Base-by-base conservation (phyloP, 2,113 vertebrate genomes). In the Jacana jacana region DNA sequence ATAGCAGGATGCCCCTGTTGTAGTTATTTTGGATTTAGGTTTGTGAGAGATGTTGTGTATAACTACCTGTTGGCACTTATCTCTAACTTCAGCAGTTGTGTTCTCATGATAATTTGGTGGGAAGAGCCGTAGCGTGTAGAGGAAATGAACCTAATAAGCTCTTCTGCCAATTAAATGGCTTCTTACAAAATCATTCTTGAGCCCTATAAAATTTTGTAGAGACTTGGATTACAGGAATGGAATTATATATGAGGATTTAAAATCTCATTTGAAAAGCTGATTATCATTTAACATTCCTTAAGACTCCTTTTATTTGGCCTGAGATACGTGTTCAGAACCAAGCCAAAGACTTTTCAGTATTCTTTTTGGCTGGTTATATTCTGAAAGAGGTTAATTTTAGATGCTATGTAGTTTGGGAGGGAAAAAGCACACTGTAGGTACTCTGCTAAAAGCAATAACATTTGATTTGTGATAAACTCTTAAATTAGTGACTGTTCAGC, bases 381-480 rank as follows among this genome's bases (percentile, higher is more conserved):
- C 80, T 71, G 42, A 89, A 91, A 86, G 68, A 91, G 35, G 85
- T 93, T 83, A 65, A 87, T 89, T 93, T 75, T 42, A 64, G 27
- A 10, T 65, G 46, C 85, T 89, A 23, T 13, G 49, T 69, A 77
- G 33, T 88, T 89, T 65, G 52, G 20, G 61, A 57, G 25, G 4
- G 64, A 60, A 52, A 42, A 58, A 4, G 5, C 49, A 42, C 33
- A 57, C 49, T 78, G 17, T 55, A 81, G 17, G 25, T 81, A 54
- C 17, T 39, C 68, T 52, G 58, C 84, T 91, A 40, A 95, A 92
- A 97, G 80, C 73, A 94, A 42, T 92, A 95, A 84, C 12, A 19
- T 73, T 72, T 75, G 85, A 95, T 94, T 95, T 82, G 82, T 81
- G 90, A 88, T 96, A 71, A 39, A 83, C 25, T 89, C 88, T 71